These are phyloP conservation scores for Anguilla pacifica DNA, from an alignment of 2,797 vertebrate genomes.

Conservation along the genomic window DNA sequence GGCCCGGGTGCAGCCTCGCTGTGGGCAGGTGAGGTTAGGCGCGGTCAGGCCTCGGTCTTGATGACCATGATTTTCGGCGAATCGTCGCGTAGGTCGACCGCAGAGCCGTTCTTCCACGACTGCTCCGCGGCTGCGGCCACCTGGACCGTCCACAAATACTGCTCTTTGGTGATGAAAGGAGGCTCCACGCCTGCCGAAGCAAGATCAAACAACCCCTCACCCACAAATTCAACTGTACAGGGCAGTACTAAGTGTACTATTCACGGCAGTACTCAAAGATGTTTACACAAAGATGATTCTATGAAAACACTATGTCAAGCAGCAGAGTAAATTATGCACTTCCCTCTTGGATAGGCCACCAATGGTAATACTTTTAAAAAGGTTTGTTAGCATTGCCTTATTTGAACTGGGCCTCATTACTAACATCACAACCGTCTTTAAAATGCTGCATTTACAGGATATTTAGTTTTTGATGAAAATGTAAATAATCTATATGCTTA, in stretches of 20 bases:
- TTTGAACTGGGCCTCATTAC: no score
- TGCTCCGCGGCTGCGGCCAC: conserved; percentile 46
- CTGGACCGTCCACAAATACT: conserved; percentile 45
- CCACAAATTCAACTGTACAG: neutral
- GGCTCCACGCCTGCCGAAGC: conserved; percentile 53
- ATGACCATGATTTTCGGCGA: fast-evolving
- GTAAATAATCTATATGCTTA: no score
- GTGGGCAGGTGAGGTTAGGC: neutral
- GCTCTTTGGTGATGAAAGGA: conserved; percentile 54
- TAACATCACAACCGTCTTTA: no score
- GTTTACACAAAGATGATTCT: no score
- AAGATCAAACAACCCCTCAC: neutral
- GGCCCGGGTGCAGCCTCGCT: neutral
- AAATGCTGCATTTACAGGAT: no score
- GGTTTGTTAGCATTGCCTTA: no score
- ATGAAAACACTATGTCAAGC: no score
- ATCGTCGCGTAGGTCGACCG: conserved; percentile 38
- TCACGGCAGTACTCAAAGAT: neutral
- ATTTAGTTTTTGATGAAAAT: no score
- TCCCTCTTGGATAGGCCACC: no score
- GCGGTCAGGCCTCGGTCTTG: conserved; percentile 50
- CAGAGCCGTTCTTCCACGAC: conserved; percentile 45
- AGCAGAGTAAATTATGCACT: no score
- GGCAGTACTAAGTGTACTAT: no score
- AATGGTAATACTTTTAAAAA: no score